Base-by-base conservation (phyloP, 2,113 vertebrate species). In the Guaruba guarouba region DNA sequence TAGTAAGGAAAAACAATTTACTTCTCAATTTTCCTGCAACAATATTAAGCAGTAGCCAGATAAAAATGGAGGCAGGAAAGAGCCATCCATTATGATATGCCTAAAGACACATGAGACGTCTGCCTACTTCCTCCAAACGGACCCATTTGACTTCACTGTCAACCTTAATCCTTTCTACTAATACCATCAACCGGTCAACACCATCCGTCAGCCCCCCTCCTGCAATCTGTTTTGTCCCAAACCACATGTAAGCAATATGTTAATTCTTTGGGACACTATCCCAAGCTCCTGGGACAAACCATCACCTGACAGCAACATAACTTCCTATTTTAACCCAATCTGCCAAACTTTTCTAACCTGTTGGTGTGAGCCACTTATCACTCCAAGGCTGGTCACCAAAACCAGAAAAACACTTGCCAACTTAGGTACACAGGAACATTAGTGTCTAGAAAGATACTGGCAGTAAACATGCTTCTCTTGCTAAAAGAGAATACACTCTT, bases 11-110 rank as follows among this genome's bases (percentile, higher is more conserved):
- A 76, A 49, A 6, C 13, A 48, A 70, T 23, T 70, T 23, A 33
- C 35, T 51, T 75, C n/a, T 41, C 18, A 7, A 52, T 61, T 57
- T 68, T 61, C 31, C 63, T 46, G 23, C 52, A 94, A 71, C 0
- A 2, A 17, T 29, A 63, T 84, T 59, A 88, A 73, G 37, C 37
- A 85, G 68, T 14, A 77, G 44, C 6, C 6, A 5, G 35, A 52
- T 25, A 24, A 67, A 88, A 83, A 88, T 1, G 7, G 18, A 90
- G 22, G 31, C 73, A 76, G 33, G 52, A 49, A 78, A 79, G 43
- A n/a, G 35, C 15, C 8, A 44, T 12, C 20, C 49, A 29, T 57
- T 37, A 31, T 0, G 1, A 43, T 2, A 39, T 0, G 0, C 61
- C 62, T 67, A 49, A 49, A 49, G 48, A 24, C 48, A 49, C 23